A percentile compares a stretch with the other conserved stretches of the same genome.
Evolutionary conservation across 2,888 invertebrate genomes (phyloP).

Genomic region (Timandra comae): DNA sequence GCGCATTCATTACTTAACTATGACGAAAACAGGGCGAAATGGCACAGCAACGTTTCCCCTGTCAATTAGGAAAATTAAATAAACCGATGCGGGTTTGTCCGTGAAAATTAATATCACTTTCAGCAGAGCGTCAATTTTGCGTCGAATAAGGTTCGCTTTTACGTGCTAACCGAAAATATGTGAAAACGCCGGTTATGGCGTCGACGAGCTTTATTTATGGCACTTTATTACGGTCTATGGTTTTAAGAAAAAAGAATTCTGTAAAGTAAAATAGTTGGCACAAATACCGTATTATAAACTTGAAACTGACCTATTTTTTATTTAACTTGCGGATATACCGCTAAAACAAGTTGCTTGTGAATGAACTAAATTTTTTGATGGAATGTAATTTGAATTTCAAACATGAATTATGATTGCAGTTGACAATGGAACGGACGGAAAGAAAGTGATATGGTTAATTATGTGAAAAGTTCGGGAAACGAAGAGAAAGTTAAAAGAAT

Average conservation of each 20-base stretch:
- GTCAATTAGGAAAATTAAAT: constrained; percentile 70
- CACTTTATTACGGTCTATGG: constrained; percentile 19
- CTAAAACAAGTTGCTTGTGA: too few relatives aligned
- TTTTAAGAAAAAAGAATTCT: constrained; percentile 18
- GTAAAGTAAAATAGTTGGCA: constrained; percentile 13
- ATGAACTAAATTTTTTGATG: too few relatives aligned
- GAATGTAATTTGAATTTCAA: too few relatives aligned
- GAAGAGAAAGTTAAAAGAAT: constrained; percentile 14
- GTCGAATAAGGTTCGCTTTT: constrained; percentile 26
- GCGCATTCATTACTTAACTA: constrained; percentile 46
- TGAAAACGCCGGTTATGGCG: constrained; percentile 22
- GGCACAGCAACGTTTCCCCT: constrained; percentile 38
- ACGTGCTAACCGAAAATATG: constrained; percentile 27
- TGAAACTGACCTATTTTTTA: neutral
- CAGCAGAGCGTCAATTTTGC: constrained; percentile 41
- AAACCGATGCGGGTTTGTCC: constrained; percentile 46
- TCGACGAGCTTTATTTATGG: constrained; percentile 28
- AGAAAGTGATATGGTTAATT: constrained; percentile 16
- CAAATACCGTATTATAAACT: constrained; percentile 15
- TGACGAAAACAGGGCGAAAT: constrained; percentile 33
- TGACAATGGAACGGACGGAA: constrained; percentile 4
- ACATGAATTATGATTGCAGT: too few relatives aligned
- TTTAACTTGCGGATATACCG: neutral
- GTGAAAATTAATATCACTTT: constrained; percentile 61
- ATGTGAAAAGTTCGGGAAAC: constrained; percentile 13